Conservation (phyloP, 2,797 vertebrate species). For the Podarcis lilfordi region DNA sequence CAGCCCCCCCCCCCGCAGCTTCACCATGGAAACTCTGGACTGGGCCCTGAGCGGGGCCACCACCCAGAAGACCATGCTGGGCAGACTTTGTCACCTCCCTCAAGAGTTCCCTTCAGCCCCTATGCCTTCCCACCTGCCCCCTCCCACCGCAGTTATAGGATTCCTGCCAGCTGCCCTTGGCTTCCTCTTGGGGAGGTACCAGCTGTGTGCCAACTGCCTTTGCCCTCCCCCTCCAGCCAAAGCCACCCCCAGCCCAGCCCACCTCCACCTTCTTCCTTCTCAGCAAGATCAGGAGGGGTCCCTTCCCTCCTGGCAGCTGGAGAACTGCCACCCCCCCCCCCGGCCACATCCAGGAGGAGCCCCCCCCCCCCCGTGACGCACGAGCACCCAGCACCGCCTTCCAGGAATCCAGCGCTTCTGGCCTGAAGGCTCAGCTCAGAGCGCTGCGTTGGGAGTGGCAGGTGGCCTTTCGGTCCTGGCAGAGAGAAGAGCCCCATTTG, state of each 20-base stretch:
- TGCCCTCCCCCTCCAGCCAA: not conserved
- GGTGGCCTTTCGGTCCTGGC: not conserved
- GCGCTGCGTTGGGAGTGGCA: not conserved
- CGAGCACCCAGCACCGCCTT: not conserved
- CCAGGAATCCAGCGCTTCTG: conserved; percentile 23
- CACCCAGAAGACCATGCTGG: too few species aligned
- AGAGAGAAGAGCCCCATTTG: too few species aligned
- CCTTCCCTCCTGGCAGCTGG: not conserved
- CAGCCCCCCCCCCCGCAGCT: too few species aligned
- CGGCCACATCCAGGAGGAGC: not conserved
- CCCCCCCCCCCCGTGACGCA: too few species aligned
- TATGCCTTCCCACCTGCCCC: too few species aligned
- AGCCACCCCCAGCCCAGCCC: too few species aligned
- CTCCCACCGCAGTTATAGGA: not conserved
- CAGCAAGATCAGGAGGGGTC: not conserved
- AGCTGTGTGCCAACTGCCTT: not conserved
- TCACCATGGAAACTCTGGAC: too few species aligned
- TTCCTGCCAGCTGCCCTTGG: not conserved
- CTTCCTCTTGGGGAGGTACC: not conserved
- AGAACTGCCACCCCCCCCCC: not conserved
- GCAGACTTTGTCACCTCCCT: too few species aligned
- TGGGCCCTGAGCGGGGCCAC: too few species aligned
- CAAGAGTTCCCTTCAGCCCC: too few species aligned
- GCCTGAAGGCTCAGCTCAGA: not conserved
- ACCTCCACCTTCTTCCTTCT: too few species aligned